These are phyloP conservation scores for Tadarida brasiliensis DNA, from an alignment of 2,797 vertebrate genomes.

Conservation along the genomic window DNA sequence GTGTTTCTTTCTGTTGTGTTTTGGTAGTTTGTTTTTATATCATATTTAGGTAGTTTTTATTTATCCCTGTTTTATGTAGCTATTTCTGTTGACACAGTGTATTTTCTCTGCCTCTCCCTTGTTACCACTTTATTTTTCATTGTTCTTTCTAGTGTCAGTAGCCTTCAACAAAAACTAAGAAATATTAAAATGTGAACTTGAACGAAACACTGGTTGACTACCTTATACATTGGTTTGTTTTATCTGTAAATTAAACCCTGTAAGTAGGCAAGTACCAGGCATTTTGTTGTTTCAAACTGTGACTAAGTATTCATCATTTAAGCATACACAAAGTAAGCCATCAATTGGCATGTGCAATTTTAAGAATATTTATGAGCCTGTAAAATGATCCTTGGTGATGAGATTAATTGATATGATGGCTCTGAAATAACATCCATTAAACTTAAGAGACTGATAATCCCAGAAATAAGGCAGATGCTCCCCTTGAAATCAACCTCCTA, in stretches of 20 bases:
- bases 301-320: neutral
- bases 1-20: neutral
- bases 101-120: neutral
- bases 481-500: constrained; percentile 15
- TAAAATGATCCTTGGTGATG: constrained; percentile 49
- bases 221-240: neutral
- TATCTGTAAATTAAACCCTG: neutral
- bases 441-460: constrained; percentile 44
- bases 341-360: neutral
- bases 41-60: neutral
- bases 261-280: neutral
- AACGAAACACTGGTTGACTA: neutral
- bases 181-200: neutral
- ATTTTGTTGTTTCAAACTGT: neutral
- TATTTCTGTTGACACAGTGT: neutral
- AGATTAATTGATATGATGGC: constrained; percentile 60
- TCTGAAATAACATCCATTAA: constrained; percentile 60
- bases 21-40: neutral
- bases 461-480: constrained; percentile 23
- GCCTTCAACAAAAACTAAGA: neutral
- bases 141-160: neutral
- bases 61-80: neutral
- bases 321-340: neutral
- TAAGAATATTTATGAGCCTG: constrained; percentile 33
- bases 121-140: neutral